Evolutionary conservation across 2,888 invertebrate species (phyloP), one percentile per base, ranked within the genome.

Genomic region (Drosophila cracens): DNA sequence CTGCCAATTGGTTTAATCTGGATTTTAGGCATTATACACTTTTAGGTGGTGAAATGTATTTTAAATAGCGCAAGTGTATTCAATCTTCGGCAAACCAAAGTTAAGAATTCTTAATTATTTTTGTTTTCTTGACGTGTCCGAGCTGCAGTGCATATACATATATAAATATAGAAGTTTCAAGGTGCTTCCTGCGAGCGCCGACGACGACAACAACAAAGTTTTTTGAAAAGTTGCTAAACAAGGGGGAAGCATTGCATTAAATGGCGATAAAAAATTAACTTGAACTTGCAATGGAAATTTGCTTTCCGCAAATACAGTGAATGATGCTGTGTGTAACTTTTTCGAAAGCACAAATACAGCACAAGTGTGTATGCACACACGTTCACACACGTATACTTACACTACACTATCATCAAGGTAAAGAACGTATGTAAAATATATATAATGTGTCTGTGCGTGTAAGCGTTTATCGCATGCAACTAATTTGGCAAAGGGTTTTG

Each of bases 81-180:
- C 43, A 2, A 31, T 43, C 40, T 31, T 46, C 54, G 62, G n/a
- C 36, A 56, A 38, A 29, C 7, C 27, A 29, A n/a, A 38, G 27
- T n/a, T n/a, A 56, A 56, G 13, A 18, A 40, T 58, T 70, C 21
- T 48, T 21, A n/a, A 52, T 60, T 54, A 51, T 40, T 57, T 54
- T 21, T 56, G n/a, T 56, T 43, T 65, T 61, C 58, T 43, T 53
- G 48, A 73, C 66, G 43, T 60, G 48, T 81, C 38, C 49, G 73
- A 73, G 61, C 70, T 71, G 83, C 75, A 79, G 40, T 70, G 62
- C 61, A 67, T 59, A 76, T 60, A 72, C 75, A 84, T 60, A 72
- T 78, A 87, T 81, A 87, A 89, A 87, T 83, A 83, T 84, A 84
- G 85, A 91, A 90, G 82, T 86, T 87, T 88, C 92, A 91, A 91